phyloP scores from a whole-genome alignment of 2,113 vertebrate genomes.

The Myxocyprinus asiaticus region DNA sequence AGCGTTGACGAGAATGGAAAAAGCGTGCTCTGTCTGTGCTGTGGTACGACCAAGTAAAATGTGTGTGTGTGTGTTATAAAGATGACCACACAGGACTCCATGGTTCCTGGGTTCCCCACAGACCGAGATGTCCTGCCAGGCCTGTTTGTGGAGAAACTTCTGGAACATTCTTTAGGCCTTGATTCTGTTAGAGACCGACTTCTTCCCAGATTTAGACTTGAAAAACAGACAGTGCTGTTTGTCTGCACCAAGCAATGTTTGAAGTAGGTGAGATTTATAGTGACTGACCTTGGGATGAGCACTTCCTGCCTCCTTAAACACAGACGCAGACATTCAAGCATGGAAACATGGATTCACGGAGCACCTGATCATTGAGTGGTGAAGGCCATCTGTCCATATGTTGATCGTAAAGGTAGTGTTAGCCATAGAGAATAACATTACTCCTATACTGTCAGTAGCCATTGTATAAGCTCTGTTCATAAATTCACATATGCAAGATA shows the following conservation, averaged over 20 bases:
- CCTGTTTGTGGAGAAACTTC: constrained; percentile 28
- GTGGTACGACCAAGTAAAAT: neutral
- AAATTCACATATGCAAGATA: too few relatives aligned
- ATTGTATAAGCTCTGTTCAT: too few relatives aligned
- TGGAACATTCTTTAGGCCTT: neutral
- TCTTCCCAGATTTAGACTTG: neutral
- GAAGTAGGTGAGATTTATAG: constrained; percentile 25
- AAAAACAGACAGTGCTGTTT: neutral
- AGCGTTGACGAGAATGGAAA: constrained; percentile 8
- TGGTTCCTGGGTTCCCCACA: constrained; percentile 12
- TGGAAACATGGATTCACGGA: neutral
- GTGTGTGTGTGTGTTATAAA: constrained; percentile 15
- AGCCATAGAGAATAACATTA: too few relatives aligned
- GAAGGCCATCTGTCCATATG: neutral
- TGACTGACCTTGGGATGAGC: constrained; percentile 9
- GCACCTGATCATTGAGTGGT: neutral
- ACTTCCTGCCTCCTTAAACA: neutral
- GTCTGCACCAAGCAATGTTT: neutral
- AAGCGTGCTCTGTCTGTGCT: constrained; percentile 15
- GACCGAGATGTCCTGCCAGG: constrained; percentile 25
- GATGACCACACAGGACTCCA: constrained; percentile 35
- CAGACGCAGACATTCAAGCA: neutral
- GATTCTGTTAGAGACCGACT: neutral
- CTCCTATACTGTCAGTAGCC: too few relatives aligned
- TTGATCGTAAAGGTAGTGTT: too few relatives aligned